These are phyloP conservation scores for Ceratothoa steindachneri DNA, from an alignment of 2,888 invertebrate species.

Conservation along the genomic window DNA sequence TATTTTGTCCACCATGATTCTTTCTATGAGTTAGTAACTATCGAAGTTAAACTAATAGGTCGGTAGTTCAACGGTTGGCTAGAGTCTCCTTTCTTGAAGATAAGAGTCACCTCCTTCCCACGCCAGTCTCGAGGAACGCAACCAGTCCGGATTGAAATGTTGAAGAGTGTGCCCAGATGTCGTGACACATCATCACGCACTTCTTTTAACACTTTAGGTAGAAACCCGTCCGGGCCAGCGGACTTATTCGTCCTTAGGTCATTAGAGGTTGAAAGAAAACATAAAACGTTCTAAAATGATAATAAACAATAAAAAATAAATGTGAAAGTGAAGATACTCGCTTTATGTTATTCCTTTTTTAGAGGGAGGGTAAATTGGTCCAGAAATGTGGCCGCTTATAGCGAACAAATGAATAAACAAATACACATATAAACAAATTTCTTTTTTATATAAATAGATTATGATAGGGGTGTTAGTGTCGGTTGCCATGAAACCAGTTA, in stretches of 20 bases:
- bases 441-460: too few relatives aligned
- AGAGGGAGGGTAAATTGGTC: too few relatives aligned
- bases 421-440: too few relatives aligned
- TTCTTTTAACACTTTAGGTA: neutral
- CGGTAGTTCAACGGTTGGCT: neutral
- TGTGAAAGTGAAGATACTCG: too few relatives aligned
- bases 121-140: neutral
- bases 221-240: neutral
- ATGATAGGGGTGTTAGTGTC: too few relatives aligned
- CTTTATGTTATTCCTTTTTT: too few relatives aligned
- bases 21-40: neutral
- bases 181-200: neutral
- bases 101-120: neutral
- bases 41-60: neutral
- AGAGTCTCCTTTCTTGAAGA: neutral
- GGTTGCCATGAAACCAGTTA: too few relatives aligned
- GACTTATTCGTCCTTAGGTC: neutral
- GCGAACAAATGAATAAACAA: too few relatives aligned
- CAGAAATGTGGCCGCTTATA: too few relatives aligned
- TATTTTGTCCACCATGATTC: neutral
- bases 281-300: too few relatives aligned
- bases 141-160: neutral
- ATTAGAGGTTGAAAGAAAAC: too few relatives aligned
- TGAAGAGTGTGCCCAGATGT: neutral
- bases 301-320: too few relatives aligned